Percentiles rank a stretch among this genome's conserved stretches.
These are phyloP conservation scores for Thomomys bottae DNA, from an alignment of 2,113 vertebrate species.

Conservation along the genomic window DNA sequence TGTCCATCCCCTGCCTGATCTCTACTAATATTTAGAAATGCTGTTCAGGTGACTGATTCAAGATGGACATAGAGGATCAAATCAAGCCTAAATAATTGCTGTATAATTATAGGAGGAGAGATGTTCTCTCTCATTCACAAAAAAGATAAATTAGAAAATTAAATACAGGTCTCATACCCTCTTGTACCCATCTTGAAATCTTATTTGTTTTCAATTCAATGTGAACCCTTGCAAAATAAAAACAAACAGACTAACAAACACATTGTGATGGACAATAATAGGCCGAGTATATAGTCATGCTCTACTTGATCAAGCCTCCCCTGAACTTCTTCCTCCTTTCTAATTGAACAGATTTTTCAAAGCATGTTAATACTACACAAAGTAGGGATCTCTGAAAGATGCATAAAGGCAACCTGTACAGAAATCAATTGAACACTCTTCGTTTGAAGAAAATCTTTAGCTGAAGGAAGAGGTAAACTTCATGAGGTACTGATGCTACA, in stretches of 20 bases:
- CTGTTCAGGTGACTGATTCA: slow-evolving; percentile 17
- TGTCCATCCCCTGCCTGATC: neutral
- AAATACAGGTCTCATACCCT: neutral
- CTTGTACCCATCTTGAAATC: neutral
- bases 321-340: neutral
- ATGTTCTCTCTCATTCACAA: neutral
- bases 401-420: neutral
- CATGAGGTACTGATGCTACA: neutral
- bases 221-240: neutral
- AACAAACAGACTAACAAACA: too few species aligned
- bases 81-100: neutral
- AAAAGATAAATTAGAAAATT: neutral
- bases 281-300: neutral
- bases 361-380: neutral
- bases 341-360: neutral
- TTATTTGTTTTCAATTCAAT: neutral
- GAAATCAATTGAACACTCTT: neutral
- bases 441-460: neutral
- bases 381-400: neutral
- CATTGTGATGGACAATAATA: neutral
- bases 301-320: neutral
- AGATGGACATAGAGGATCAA: neutral
- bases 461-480: neutral
- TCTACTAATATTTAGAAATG: slow-evolving; percentile 14
- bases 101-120: neutral